Evolutionary conservation across 2,113 vertebrate genomes (phyloP).

Genomic region (Ceyx melanurus): DNA sequence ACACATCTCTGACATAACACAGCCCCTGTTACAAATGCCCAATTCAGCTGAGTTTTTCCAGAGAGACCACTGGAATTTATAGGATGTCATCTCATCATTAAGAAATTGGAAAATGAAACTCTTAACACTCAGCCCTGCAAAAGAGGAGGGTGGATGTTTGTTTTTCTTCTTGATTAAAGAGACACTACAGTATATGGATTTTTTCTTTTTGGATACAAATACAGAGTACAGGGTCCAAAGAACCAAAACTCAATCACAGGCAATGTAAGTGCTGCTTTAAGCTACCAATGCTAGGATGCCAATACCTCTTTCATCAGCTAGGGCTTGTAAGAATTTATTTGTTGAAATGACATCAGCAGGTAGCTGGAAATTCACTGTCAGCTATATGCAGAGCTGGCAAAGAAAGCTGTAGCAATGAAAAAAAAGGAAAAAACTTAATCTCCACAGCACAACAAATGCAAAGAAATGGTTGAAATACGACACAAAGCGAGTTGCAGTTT

Average conservation of each 20-base stretch:
- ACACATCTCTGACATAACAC: background rate
- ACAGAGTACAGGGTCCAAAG: background rate
- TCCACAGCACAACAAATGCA: background rate
- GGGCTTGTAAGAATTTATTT: background rate
- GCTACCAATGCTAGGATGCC: background rate
- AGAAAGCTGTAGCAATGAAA: background rate
- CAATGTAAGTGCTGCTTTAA: background rate
- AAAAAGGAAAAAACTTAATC: background rate
- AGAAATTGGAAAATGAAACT: background rate
- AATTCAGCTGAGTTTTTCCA: background rate
- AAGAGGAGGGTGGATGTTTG: background rate
- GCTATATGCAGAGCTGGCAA: background rate
- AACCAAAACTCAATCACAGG: background rate
- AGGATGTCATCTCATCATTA: background rate
- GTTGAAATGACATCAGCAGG: background rate
- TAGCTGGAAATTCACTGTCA: constrained; percentile 9
- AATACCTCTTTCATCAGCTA: background rate
- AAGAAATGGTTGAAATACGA: background rate
- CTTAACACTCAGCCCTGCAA: background rate
- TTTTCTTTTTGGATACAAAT: background rate
- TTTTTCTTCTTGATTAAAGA: constrained; percentile 9
- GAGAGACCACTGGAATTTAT: background rate
- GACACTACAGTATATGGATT: background rate
- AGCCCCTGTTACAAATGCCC: rapidly evolving
- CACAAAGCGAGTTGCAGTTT: background rate